Conservation (phyloP, 2,797 vertebrate species). For the Microctenopoma steveboyesi region DNA sequence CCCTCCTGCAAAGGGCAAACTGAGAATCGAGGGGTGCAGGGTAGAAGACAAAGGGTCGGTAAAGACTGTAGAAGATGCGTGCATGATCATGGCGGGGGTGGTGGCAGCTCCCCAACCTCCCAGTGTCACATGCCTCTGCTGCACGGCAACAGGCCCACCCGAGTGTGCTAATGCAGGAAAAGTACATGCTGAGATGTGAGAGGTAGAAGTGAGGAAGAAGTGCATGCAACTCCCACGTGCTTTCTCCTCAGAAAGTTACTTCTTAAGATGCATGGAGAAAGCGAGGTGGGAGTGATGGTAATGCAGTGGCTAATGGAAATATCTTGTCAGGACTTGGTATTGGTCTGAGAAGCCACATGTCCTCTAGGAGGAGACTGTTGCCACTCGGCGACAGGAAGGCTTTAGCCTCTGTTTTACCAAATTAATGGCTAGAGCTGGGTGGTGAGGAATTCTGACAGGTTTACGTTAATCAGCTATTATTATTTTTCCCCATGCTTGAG, state of each 20-base stretch:
- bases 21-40: constrained; percentile 19
- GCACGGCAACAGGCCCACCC: constrained; percentile 71
- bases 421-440: constrained; percentile 27
- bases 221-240: constrained; percentile 65
- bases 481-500: no score
- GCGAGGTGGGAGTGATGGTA: constrained; percentile 41
- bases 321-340: constrained; percentile 72
- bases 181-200: constrained; percentile 68
- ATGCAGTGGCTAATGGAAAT: constrained; percentile 82
- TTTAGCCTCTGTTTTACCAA: constrained; percentile 43
- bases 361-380: constrained; percentile 31
- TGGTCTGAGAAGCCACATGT: constrained; percentile 46
- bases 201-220: constrained; percentile 51
- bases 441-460: no score
- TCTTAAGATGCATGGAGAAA: constrained; percentile 52
- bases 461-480: no score
- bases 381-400: constrained; percentile 28
- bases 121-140: constrained; percentile 69
- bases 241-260: constrained; percentile 53
- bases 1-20: constrained; percentile 38
- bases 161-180: constrained; percentile 74
- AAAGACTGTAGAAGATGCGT: constrained; percentile 14
- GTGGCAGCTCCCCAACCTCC: constrained; percentile 52
- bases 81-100: constrained; percentile 2
- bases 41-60: constrained; percentile 33